Conservation (phyloP, 2,797 vertebrate genomes). For the Rallus crepitans region DNA sequence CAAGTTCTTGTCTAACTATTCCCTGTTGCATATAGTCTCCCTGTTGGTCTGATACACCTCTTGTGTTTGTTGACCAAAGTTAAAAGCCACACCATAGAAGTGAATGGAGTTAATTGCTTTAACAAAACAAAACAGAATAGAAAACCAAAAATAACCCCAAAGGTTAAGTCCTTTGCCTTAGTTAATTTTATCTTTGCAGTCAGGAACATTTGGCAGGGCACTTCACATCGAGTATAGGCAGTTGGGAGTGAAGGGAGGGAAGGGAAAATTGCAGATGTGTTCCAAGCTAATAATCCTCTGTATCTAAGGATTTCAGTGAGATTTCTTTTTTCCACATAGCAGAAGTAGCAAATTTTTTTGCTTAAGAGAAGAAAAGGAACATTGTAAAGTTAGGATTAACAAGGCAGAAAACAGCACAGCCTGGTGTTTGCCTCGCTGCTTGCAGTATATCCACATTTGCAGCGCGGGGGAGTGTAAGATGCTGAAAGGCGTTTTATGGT, state of each 20-base stretch:
- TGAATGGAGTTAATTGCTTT: background rate
- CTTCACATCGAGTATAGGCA: background rate
- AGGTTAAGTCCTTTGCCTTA: background rate
- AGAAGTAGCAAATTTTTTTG: background rate
- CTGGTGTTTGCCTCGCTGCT: background rate
- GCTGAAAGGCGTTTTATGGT: background rate
- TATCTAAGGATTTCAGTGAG: background rate
- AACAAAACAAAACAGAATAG: background rate
- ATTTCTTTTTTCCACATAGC: background rate
- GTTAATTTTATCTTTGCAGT: conserved; percentile 16
- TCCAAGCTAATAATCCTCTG: background rate
- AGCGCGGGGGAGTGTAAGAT: background rate
- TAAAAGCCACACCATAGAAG: background rate
- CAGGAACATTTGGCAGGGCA: background rate
- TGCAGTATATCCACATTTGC: background rate
- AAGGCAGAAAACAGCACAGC: background rate
- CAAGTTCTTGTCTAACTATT: background rate
- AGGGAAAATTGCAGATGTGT: background rate
- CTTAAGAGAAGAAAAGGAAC: background rate
- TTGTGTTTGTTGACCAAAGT: background rate
- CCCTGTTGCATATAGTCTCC: background rate
- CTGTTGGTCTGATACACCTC: background rate
- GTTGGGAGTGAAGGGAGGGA: background rate
- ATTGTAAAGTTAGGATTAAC: background rate
- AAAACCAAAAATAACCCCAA: no score